Evolutionary conservation across 2,888 invertebrate genomes (phyloP).

Genomic region (Carpatolechia fugitivella): DNA sequence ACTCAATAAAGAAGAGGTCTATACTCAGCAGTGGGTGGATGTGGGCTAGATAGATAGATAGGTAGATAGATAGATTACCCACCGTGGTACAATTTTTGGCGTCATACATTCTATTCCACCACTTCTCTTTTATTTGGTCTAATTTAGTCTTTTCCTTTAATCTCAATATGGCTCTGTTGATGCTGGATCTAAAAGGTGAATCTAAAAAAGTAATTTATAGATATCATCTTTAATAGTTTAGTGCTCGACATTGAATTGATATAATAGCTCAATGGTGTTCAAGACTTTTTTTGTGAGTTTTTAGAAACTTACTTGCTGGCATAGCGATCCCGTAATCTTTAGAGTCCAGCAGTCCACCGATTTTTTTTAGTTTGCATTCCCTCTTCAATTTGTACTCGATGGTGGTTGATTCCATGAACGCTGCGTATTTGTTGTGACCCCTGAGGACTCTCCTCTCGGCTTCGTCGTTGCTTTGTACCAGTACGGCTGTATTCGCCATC

Average conservation of each 20-base stretch:
- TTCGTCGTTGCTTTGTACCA: slow-evolving; percentile 87
- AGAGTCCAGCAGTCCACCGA: slow-evolving; percentile 90
- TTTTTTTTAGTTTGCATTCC: slow-evolving; percentile 88
- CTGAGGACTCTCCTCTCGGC: slow-evolving; percentile 88
- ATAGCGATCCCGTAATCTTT: slow-evolving; percentile 92
- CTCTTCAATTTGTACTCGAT: slow-evolving; percentile 94
- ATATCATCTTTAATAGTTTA: no score
- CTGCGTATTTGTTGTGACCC: slow-evolving; percentile 85
- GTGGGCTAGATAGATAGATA: no score
- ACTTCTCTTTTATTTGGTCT: slow-evolving; percentile 86
- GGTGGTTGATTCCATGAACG: slow-evolving; percentile 96
- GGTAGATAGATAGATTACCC: no score
- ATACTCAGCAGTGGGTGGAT: no score
- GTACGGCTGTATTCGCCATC: slow-evolving; percentile 88
- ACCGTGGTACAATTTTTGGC: slow-evolving; percentile 47
- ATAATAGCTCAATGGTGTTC: no score
- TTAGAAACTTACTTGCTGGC: slow-evolving; percentile 83
- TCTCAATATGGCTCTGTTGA: slow-evolving; percentile 89
- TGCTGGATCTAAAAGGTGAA: slow-evolving; percentile 83
- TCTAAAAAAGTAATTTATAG: no score
- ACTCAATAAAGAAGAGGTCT: no score
- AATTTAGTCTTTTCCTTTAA: slow-evolving; percentile 90
- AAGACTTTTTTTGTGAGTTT: not conserved
- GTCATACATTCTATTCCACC: slow-evolving; percentile 88
- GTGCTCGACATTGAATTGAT: no score